phyloP scores from a whole-genome alignment of 2,797 vertebrate genomes.

The Meriones psammophilus region DNA sequence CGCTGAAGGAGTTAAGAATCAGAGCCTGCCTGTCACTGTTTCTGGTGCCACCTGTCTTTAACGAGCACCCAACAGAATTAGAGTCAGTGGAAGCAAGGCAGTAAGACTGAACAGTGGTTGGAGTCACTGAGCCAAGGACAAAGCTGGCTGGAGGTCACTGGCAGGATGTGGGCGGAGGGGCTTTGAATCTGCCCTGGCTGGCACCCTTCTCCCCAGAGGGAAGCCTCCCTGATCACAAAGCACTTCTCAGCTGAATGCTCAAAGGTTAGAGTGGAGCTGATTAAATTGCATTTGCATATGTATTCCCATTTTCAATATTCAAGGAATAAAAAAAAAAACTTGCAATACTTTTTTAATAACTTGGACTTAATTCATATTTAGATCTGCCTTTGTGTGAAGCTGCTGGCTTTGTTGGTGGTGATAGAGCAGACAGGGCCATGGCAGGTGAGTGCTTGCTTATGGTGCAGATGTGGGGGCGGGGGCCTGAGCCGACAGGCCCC shows the following conservation, averaged over 20 bases:
- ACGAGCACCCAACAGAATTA: accelerated
- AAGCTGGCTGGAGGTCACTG: not conserved
- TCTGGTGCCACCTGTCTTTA: not conserved
- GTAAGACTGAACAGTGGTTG: accelerated
- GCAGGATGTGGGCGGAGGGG: not conserved
- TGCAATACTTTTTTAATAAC: not conserved
- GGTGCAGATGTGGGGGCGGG: accelerated
- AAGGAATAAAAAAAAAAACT: not conserved
- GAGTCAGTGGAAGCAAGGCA: accelerated
- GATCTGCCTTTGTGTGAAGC: not conserved
- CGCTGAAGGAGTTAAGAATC: accelerated
- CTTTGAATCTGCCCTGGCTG: too few relatives aligned
- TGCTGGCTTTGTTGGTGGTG: not conserved
- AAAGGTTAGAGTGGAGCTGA: not conserved
- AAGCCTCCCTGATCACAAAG: not conserved
- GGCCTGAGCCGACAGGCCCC: too few relatives aligned
- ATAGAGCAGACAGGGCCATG: not conserved
- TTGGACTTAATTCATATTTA: slow-evolving; percentile 21
- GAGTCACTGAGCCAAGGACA: not conserved
- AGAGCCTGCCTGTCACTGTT: accelerated
- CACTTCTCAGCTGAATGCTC: not conserved
- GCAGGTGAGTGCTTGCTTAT: not conserved
- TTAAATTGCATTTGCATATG: slow-evolving; percentile 42
- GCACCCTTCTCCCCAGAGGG: not conserved
- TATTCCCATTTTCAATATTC: slow-evolving; percentile 37